Evolutionary conservation across 2,113 vertebrate genomes (phyloP).

Genomic region (Cynoglossus semilaevis): DNA sequence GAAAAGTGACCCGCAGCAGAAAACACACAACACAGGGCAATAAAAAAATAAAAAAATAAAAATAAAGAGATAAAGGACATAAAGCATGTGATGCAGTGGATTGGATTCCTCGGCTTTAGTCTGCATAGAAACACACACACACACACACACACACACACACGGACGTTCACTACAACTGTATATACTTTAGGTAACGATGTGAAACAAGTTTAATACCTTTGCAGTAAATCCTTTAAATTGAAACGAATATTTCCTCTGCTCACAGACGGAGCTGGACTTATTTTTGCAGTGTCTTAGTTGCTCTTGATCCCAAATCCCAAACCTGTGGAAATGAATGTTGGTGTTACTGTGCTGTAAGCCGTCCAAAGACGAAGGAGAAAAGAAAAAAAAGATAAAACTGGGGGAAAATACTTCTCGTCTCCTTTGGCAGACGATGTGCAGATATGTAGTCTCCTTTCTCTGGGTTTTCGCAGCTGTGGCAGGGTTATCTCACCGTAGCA

Average conservation of each 20-base stretch:
- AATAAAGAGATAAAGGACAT: slow-evolving; percentile 27
- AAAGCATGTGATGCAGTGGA: slow-evolving; percentile 25
- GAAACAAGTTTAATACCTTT: slow-evolving; percentile 5
- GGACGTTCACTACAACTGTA: not conserved
- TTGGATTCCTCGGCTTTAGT: not conserved
- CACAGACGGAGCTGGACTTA: not conserved
- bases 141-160: not conserved
- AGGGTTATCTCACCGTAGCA: slow-evolving; percentile 7
- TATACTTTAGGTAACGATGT: not conserved
- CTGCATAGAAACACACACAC: not conserved
- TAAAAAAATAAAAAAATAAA: slow-evolving; percentile 33
- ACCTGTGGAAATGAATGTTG: slow-evolving; percentile 24
- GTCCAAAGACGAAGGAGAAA: slow-evolving; percentile 5
- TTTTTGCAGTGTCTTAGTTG: not conserved
- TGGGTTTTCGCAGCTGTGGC: slow-evolving; percentile 49
- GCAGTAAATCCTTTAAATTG: slow-evolving; percentile 17
- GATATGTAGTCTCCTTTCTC: slow-evolving; percentile 44
- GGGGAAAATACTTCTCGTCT: slow-evolving; percentile 29
- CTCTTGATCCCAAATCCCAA: slow-evolving; percentile 11
- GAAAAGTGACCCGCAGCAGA: slow-evolving; percentile 28
- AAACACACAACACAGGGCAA: slow-evolving; percentile 17
- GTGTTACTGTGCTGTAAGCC: slow-evolving; percentile 25
- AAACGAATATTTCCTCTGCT: slow-evolving; percentile 5
- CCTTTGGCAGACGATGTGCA: slow-evolving; percentile 38
- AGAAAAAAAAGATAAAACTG: slow-evolving; percentile 8